These are phyloP conservation scores for Thalassophryne amazonica DNA, from an alignment of 2,797 vertebrate genomes.

Conservation along the genomic window DNA sequence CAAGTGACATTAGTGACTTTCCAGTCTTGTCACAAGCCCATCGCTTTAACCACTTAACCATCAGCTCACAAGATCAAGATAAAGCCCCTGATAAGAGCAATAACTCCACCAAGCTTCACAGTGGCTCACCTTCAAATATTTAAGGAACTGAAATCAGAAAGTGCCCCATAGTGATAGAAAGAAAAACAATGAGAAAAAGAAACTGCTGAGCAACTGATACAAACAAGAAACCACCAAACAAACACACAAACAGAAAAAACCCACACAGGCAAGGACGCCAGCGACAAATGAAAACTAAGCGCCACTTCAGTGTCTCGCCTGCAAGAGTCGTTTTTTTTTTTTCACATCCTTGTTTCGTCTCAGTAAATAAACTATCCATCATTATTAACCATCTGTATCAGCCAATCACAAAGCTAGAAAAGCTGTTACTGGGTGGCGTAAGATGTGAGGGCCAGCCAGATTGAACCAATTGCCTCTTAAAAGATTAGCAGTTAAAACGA, in stretches of 20 bases:
- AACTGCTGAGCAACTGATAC: conserved; percentile 1
- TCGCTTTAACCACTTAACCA: too few species aligned
- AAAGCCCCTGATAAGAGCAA: too few species aligned
- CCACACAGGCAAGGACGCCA: conserved; percentile 12
- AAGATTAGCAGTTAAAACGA: conserved; percentile 61
- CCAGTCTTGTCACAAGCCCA: too few species aligned
- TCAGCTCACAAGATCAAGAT: too few species aligned
- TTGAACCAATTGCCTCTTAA: conserved; percentile 66
- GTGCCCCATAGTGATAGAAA: neutral
- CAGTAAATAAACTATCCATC: conserved; percentile 73
- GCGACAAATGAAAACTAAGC: conserved; percentile 4
- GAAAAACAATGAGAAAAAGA: neutral
- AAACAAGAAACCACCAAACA: conserved; percentile 3
- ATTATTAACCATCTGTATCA: conserved; percentile 59
- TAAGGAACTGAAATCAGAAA: neutral
- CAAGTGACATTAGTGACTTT: too few species aligned
- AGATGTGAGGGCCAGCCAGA: conserved; percentile 43
- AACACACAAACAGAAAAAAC: conserved; percentile 10
- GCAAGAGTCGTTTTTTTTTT: conserved; percentile 20
- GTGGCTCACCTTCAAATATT: too few species aligned
- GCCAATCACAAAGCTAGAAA: conserved; percentile 55
- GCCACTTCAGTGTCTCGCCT: conserved; percentile 2
- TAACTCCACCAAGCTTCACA: too few species aligned
- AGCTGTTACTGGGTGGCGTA: conserved; percentile 60
- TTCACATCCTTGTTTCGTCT: conserved; percentile 59